Evolutionary conservation across 1,140 invertebrate species (phyloP), one percentile per base, ranked within the genome.

Genomic region (Tribolium madens): DNA sequence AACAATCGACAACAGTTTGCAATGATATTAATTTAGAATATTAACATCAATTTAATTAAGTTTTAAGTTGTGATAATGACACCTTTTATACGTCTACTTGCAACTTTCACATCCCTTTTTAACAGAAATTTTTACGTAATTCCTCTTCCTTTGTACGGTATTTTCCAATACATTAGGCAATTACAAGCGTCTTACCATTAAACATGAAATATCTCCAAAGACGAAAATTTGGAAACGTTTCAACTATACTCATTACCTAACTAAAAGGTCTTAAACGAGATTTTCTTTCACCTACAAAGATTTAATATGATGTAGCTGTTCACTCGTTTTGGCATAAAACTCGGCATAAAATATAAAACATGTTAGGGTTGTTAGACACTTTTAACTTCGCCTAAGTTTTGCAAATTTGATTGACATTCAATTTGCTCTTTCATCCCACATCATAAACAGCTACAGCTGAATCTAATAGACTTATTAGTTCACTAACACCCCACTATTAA

Each of bases 101-200:
- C 26, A 31, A 3, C 36, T 42, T 42, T 4, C 36, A 42, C 36
- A 42, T n/a, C 6, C 3, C 52, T 57, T 57, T 57, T 57, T 17
- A 57, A 57, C 21, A 18, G 6, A 2, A 57, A 57, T 57, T 57
- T 57, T 57, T 57, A 57, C 15, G 52, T 57, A 57, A 18, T 57
- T n/a, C 17, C 17, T 57, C 3, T 17, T 57, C 17, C 52, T 57
- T 57, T 57, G 52, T 57, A 57, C 17, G 3, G 3, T n/a, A 33
- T 64, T 64, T 64, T 33, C 57, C 26, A 57, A 21, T 57, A 57
- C 52, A 57, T 57, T 31, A 64, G 14, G 21, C 26, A 33, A 31
- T 64, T 64, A 64, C n/a, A 64, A 31, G 26, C n/a, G n/a, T 64
- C 15, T 64, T 31, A 64, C 21, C 26, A 33, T 64, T 64, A 64